phyloP scores from a whole-genome alignment of 2,888 invertebrate species.

The Craniophora ligustri region DNA sequence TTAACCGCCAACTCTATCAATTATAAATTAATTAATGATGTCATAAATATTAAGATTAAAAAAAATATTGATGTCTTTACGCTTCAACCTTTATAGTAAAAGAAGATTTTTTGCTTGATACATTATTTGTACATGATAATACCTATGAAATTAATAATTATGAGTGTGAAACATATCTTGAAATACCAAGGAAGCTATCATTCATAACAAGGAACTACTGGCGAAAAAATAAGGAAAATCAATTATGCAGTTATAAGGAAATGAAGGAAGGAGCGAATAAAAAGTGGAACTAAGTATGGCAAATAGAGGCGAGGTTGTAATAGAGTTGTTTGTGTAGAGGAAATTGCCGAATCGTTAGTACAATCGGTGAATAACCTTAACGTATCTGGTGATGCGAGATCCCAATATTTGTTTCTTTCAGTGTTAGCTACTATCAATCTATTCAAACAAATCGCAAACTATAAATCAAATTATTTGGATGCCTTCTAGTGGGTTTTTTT shows the following conservation, averaged over 20 bases:
- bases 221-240: conserved; percentile 8
- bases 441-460: no score
- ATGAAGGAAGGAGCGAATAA: conserved; percentile 13
- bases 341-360: background rate
- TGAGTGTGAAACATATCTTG: no score
- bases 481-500: no score
- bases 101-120: no score
- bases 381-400: background rate
- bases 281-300: conserved; percentile 13
- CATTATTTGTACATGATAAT: no score
- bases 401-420: background rate
- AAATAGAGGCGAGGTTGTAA: background rate
- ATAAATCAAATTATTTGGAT: no score
- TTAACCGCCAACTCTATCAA: background rate
- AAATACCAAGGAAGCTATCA: background rate
- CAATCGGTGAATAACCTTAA: background rate
- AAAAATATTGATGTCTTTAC: no score
- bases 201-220: background rate
- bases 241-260: background rate
- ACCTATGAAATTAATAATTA: no score
- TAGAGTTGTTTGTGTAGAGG: conserved; percentile 20
- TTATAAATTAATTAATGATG: background rate
- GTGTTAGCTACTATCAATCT: no score
- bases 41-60: no score
- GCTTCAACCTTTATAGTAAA: no score